These are phyloP conservation scores for Nannospalax galili DNA, from an alignment of 2,113 vertebrate species.

Conservation along the genomic window DNA sequence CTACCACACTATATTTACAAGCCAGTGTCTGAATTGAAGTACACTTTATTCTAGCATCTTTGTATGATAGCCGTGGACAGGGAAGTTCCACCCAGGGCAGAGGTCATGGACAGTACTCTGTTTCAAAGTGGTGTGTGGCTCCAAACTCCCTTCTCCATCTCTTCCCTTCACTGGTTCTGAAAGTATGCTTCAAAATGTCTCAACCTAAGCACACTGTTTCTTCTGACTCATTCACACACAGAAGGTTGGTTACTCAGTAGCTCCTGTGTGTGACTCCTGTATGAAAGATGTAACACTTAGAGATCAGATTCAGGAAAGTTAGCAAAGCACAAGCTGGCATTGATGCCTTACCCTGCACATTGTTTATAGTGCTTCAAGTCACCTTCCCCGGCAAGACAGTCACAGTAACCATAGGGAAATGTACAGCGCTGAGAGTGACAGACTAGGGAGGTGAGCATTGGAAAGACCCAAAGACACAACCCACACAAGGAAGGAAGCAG, in stretches of 20 bases:
- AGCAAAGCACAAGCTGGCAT: fast-evolving
- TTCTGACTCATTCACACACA: background rate
- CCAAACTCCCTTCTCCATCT: background rate
- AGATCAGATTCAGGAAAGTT: background rate
- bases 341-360: background rate
- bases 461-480: too few species aligned
- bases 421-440: fast-evolving
- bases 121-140: fast-evolving
- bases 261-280: fast-evolving
- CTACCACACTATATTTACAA: fast-evolving
- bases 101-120: fast-evolving
- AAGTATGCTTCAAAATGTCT: background rate
- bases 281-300: fast-evolving
- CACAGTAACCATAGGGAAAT: too few species aligned
- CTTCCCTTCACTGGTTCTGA: background rate
- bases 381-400: background rate
- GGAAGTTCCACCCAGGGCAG: fast-evolving
- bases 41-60: fast-evolving
- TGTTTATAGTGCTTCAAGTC: background rate
- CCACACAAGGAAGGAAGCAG: fast-evolving
- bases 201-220: background rate
- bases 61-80: fast-evolving
- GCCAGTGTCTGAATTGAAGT: fast-evolving
- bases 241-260: background rate
- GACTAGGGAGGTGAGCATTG: fast-evolving